Evolutionary conservation across 2,113 vertebrate genomes (phyloP).

Genomic region (Leucopsar rothschildi): DNA sequence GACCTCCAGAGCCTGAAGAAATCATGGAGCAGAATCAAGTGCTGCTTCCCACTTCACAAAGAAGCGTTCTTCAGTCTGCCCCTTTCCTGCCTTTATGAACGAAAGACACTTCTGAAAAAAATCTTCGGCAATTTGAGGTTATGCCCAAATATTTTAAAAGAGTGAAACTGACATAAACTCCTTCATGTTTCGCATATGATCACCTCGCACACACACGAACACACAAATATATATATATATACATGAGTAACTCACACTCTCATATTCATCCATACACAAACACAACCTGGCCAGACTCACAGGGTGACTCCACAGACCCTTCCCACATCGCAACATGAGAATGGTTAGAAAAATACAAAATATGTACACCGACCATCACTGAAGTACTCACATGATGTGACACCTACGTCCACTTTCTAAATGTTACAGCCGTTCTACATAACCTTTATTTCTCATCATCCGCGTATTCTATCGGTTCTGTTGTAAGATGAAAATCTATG

Average conservation of each 20-base stretch:
- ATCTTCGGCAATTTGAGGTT: not conserved
- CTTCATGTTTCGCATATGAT: not conserved
- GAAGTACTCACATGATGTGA: not conserved
- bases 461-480: not conserved
- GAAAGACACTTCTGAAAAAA: not conserved
- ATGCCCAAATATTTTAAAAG: not conserved
- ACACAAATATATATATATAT: not conserved
- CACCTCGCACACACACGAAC: fast-evolving
- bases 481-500: not conserved
- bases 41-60: slow-evolving; percentile 42
- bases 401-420: not conserved
- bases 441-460: not conserved
- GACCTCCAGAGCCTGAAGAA: not conserved
- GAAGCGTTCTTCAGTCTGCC: not conserved
- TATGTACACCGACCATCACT: not conserved
- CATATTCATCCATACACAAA: not conserved
- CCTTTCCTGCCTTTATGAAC: not conserved
- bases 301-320: not conserved
- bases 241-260: not conserved
- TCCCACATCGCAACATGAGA: not conserved
- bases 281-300: not conserved
- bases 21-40: not conserved
- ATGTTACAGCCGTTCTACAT: not conserved
- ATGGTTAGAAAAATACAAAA: slow-evolving; percentile 39
- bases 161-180: not conserved